Conservation (phyloP, 64 coral and sea anemone species). For the Stichodactyla mertensii region DNA sequence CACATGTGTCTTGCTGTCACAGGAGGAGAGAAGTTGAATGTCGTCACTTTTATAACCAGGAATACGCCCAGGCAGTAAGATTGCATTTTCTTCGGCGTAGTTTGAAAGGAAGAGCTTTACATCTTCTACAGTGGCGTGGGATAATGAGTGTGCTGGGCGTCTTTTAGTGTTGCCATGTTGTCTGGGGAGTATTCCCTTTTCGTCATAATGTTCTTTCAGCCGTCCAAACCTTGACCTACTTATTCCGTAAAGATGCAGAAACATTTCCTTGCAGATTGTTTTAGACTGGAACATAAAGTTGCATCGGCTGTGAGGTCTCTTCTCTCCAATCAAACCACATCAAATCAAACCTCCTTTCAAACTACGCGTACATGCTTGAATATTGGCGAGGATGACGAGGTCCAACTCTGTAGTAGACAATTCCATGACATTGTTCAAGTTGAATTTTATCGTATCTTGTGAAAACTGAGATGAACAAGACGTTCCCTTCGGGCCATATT, state of each 20-base stretch:
- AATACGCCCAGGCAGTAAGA: conserved; percentile 48
- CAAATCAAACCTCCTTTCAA: no score
- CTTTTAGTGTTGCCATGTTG: conserved; percentile 46
- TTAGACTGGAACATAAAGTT: conserved; percentile 52
- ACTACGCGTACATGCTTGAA: conserved; percentile 41
- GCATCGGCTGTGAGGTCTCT: conserved; percentile 32
- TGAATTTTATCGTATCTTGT: background rate
- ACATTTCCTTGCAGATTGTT: conserved; percentile 50
- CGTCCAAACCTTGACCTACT: conserved; percentile 37
- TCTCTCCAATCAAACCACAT: conserved; percentile 38
- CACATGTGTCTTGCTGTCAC: conserved; percentile 20
- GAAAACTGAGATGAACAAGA: conserved; percentile 28
- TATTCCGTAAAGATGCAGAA: conserved; percentile 38
- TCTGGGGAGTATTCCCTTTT: conserved; percentile 36
- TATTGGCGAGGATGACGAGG: conserved; percentile 42
- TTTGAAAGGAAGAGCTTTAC: conserved; percentile 46
- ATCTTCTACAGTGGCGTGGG: conserved; percentile 21
- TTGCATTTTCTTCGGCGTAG: conserved; percentile 56
- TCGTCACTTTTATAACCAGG: conserved; percentile 62
- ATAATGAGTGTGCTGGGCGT: conserved; percentile 8
- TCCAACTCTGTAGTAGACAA: conserved; percentile 25
- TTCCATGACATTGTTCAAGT: conserved; percentile 31
- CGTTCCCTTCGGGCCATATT: background rate
- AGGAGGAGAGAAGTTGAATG: conserved; percentile 16
- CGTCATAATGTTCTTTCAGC: conserved; percentile 45